These are phyloP conservation scores for Doris montereyensis DNA, from an alignment of 2,888 invertebrate genomes.

Conservation along the genomic window DNA sequence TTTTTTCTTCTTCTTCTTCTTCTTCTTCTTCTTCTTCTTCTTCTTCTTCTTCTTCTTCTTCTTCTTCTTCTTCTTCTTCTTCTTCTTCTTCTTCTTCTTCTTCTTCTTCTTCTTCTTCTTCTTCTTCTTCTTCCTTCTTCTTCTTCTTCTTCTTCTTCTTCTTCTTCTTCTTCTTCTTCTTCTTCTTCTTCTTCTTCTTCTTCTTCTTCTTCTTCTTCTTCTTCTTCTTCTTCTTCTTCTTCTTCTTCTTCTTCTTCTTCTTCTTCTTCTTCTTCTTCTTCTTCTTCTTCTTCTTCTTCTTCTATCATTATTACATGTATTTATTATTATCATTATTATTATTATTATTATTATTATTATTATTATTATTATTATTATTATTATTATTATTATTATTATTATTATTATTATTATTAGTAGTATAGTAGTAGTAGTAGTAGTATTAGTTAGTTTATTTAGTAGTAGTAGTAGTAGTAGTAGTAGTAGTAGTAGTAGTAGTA, in stretches of 20 bases:
- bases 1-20: not conserved
- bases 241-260: not conserved
- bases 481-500: too few species aligned
- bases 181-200: not conserved
- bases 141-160: not conserved
- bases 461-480: too few species aligned
- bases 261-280: not conserved
- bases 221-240: not conserved
- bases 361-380: not conserved
- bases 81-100: not conserved
- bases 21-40: not conserved
- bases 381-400: too few species aligned
- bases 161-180: not conserved
- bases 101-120: not conserved
- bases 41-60: not conserved
- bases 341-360: not conserved
- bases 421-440: too few species aligned
- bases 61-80: not conserved
- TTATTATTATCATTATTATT: too few species aligned
- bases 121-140: not conserved
- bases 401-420: too few species aligned
- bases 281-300: not conserved
- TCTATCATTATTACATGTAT: too few species aligned
- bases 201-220: not conserved
- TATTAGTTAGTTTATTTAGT: too few species aligned